Base-by-base conservation (phyloP, 2,797 vertebrate genomes). In the Echeneis naucrates region DNA sequence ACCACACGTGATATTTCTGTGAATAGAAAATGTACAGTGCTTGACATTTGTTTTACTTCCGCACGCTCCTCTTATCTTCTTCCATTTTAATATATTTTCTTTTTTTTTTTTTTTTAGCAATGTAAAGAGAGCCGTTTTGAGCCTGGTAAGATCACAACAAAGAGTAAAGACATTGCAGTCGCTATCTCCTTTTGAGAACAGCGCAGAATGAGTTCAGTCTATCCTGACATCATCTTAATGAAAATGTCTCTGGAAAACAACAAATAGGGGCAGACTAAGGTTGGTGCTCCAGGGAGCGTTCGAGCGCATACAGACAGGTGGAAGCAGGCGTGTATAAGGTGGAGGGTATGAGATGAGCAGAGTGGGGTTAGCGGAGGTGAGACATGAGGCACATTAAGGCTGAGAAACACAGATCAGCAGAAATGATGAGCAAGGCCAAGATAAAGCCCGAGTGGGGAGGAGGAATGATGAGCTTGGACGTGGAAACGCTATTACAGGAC, bases 151-250 rank as follows among this genome's bases (percentile, higher is more conserved):
- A 76, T 54, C 23, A 47, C 35, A 52, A 68, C 58, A 64, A 51
- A 72, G 66, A 66, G n/a, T 48, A 67, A 64, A 72, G 61, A 67
- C 35, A 16, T 55, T 56, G 44, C 2, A 17, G 71, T 60, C 40
- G 50, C 33, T 83, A 85, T 88, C 73, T 80, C 69, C 42, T 54
- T 19, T 67, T 80, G 86, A 82, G 90, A 87, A 90, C 73, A 87
- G 82, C 84, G 69, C 80, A 78, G 78, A 88, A 81, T 68, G 78
- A 85, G 65, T 72, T 24, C 61, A 56, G 82, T 64, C 82, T 92
- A 93, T 93, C 91, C 82, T 90, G 92, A 91, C 92, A 89, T 85
- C 73, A 93, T 93, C 91, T 93, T 90, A 93, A 93, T 93, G 89
- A 89, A 93, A 92, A 85, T 76, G 90, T 92, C 89, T 68, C 65